These are phyloP conservation scores for Apaloderma vittatum DNA, from an alignment of 2,113 vertebrate species.

Conservation along the genomic window DNA sequence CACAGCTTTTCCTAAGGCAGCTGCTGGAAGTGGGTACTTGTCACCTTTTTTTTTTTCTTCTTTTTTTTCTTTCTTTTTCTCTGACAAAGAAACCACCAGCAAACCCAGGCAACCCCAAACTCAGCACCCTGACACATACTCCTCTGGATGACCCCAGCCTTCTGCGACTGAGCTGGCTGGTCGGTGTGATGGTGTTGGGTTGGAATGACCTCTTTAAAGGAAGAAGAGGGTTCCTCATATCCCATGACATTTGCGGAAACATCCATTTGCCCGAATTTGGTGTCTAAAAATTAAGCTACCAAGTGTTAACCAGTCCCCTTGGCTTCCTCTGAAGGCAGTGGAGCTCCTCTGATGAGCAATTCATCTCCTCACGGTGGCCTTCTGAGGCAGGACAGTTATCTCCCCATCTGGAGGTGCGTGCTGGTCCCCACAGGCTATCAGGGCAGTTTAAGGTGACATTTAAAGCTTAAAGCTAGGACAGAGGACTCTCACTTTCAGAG, in stretches of 20 bases:
- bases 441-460: neutral
- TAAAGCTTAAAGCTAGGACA: neutral
- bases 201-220: neutral
- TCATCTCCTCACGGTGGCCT: neutral
- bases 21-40: neutral
- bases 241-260: neutral
- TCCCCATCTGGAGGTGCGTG: neutral
- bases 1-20: neutral
- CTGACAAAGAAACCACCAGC: neutral
- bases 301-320: neutral
- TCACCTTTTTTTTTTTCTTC: neutral
- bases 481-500: neutral
- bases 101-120: neutral
- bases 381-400: neutral
- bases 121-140: neutral
- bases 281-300: neutral
- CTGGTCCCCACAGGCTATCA: neutral
- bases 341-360: neutral
- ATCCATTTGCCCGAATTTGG: neutral
- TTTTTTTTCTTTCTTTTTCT: neutral
- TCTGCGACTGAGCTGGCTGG: neutral
- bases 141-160: neutral
- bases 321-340: neutral
- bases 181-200: neutral
- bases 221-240: neutral